A percentile compares a stretch with the other conserved stretches of the same genome.
These are phyloP conservation scores for Nemotelus nigrinus DNA, from an alignment of 2,888 invertebrate species.

Conservation along the genomic window DNA sequence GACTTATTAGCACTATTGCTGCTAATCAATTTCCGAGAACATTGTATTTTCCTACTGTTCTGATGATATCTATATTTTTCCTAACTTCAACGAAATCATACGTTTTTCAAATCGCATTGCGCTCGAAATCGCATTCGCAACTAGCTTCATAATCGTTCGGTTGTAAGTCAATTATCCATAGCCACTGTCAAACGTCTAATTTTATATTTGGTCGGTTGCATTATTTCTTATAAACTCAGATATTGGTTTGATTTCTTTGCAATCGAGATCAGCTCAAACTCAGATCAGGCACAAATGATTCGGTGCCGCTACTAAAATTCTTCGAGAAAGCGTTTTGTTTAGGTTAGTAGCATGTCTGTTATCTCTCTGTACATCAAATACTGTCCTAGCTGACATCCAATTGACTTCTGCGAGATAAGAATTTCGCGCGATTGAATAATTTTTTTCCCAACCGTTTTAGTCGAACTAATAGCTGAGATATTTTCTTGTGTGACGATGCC, in stretches of 20 bases:
- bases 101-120: too few relatives aligned
- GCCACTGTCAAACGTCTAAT: constrained; percentile 37
- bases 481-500: constrained; percentile 6
- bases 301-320: background rate
- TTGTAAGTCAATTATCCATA: constrained; percentile 18
- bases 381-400: constrained; percentile 4
- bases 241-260: background rate
- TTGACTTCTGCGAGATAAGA: constrained; percentile 9
- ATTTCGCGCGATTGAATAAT: too few relatives aligned
- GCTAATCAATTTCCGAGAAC: too few relatives aligned
- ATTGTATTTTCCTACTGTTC: too few relatives aligned
- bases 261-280: background rate
- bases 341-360: constrained; percentile 32
- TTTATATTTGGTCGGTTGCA: background rate
- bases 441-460: background rate
- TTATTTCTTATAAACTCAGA: background rate
- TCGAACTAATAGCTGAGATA: background rate
- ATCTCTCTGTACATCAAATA: background rate
- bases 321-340: background rate
- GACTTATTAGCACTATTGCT: too few relatives aligned
- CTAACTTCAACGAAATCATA: too few relatives aligned
- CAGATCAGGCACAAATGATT: background rate
- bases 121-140: background rate
- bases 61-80: too few relatives aligned
- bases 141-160: constrained; percentile 28